Percentiles rank a stretch among this genome's conserved stretches.
These are phyloP conservation scores for Uria lomvia DNA, from an alignment of 2,113 vertebrate species.

Conservation along the genomic window DNA sequence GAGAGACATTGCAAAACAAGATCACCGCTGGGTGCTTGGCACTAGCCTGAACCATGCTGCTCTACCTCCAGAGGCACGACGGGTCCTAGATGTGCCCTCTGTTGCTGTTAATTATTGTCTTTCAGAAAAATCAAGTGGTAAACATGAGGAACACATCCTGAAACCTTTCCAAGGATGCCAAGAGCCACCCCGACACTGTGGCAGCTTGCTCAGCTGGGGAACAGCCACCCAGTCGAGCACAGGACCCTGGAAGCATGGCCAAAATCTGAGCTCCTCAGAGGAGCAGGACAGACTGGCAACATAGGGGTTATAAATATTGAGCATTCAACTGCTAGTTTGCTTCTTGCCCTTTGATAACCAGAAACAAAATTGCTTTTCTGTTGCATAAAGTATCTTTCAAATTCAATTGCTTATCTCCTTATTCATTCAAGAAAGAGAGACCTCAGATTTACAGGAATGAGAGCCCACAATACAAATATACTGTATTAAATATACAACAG, in stretches of 20 bases:
- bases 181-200: not conserved
- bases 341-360: constrained; percentile 76
- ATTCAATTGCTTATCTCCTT: constrained; percentile 81
- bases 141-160: not conserved
- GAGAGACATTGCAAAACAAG: not conserved
- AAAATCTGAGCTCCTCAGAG: not conserved
- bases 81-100: not conserved
- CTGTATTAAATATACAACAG: constrained; percentile 70
- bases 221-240: rapidly evolving
- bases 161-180: not conserved
- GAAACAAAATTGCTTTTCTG: constrained; percentile 81
- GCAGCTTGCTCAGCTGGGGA: not conserved
- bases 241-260: not conserved
- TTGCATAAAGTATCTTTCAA: constrained; percentile 81
- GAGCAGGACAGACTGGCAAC: not conserved
- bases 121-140: not conserved
- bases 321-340: constrained; percentile 68
- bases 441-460: constrained; percentile 71
- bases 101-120: not conserved
- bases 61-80: not conserved
- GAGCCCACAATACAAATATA: constrained; percentile 70
- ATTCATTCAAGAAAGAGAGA: constrained; percentile 75
- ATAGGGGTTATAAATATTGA: constrained; percentile 64
- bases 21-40: not conserved
- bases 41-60: not conserved